Percentiles rank a stretch among this genome's conserved stretches.
Conservation (phyloP, 2,888 invertebrate genomes). For the Ernsta delagoae region DNA sequence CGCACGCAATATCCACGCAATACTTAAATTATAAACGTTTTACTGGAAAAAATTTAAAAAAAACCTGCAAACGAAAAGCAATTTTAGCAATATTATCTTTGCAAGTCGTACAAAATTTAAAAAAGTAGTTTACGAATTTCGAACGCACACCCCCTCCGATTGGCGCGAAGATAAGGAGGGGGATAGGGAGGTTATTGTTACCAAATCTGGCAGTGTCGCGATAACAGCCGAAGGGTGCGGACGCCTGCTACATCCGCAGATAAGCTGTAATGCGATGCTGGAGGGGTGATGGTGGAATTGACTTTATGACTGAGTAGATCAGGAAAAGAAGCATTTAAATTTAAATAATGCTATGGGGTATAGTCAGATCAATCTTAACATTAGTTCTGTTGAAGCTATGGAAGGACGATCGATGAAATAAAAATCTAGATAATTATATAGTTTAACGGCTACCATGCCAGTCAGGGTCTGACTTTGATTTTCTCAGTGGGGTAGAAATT, state of each 20-base stretch:
- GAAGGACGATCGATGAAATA: neutral
- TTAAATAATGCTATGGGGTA: conserved; percentile 47
- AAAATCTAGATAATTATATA: neutral
- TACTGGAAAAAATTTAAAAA: too few species aligned
- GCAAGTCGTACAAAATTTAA: neutral
- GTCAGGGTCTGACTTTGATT: too few species aligned
- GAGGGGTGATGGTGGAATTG: conserved; percentile 54
- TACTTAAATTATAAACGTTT: too few species aligned
- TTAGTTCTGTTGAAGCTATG: neutral
- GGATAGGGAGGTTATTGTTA: conserved; percentile 68
- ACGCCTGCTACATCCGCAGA: conserved; percentile 70
- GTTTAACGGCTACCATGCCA: too few species aligned
- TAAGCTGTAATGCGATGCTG: conserved; percentile 70
- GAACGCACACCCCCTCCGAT: conserved; percentile 65
- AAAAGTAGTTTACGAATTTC: conserved; percentile 44
- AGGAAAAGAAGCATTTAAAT: conserved; percentile 56
- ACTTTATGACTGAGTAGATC: conserved; percentile 69
- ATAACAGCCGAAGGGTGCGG: conserved; percentile 74
- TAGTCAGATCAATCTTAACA: conserved; percentile 21
- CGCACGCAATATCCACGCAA: neutral
- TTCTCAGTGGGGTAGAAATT: too few species aligned
- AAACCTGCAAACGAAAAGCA: too few species aligned
- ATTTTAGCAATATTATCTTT: too few species aligned
- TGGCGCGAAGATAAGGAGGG: conserved; percentile 65
- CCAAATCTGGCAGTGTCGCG: conserved; percentile 75